Evolutionary conservation across 2,113 vertebrate genomes (phyloP).

Genomic region (Spizaetus ornatus): DNA sequence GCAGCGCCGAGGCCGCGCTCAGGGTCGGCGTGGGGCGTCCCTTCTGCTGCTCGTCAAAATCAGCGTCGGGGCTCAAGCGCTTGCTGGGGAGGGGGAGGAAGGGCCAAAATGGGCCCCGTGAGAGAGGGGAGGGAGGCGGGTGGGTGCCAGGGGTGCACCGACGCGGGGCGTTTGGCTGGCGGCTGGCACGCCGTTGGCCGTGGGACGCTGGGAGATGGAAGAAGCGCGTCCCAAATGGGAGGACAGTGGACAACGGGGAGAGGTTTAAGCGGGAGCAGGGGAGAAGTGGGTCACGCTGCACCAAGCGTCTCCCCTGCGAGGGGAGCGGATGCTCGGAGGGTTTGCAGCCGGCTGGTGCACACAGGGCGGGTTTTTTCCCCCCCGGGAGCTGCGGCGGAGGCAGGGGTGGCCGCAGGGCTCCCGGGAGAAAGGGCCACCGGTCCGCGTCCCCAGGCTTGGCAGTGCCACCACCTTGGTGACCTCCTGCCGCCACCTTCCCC

Average conservation of each 20-base stretch:
- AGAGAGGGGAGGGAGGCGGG: neutral
- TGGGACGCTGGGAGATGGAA: neutral
- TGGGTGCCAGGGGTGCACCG: neutral
- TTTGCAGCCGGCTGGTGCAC: neutral
- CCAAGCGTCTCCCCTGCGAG: neutral
- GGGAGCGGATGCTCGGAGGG: accelerated
- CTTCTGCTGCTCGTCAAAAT: neutral
- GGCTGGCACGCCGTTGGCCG: neutral
- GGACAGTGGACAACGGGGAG: accelerated
- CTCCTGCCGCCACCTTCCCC: neutral
- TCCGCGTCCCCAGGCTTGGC: neutral
- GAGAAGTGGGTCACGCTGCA: neutral
- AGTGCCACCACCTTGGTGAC: neutral
- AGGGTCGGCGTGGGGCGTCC: accelerated
- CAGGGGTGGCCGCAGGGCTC: neutral
- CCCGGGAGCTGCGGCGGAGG: accelerated
- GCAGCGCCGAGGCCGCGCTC: neutral
- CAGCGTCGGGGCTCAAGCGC: accelerated
- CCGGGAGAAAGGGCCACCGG: accelerated
- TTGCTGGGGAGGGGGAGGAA: neutral
- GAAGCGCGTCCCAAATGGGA: neutral
- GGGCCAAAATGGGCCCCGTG: neutral
- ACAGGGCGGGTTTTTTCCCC: accelerated
- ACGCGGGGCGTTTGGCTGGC: accelerated
- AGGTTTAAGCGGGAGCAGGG: neutral